Evolutionary conservation across 2,888 invertebrate species (phyloP).

Genomic region (Drosophila kambysellisi): DNA sequence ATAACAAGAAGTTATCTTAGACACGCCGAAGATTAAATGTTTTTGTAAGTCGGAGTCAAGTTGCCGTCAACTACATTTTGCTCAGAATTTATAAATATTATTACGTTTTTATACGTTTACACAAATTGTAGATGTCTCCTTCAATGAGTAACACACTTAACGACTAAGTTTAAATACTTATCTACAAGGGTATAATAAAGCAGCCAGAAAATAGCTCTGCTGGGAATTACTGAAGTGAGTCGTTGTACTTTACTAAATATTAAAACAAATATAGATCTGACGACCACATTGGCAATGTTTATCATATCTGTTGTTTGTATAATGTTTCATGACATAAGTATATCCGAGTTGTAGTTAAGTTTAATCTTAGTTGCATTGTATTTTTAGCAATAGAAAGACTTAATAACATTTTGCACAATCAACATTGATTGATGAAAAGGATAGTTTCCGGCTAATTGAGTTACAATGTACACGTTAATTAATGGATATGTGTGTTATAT

Average conservation of each 20-base stretch:
- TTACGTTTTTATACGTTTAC: background rate
- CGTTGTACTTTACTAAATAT: background rate
- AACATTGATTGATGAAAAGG: constrained; percentile 12
- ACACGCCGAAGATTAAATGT: background rate
- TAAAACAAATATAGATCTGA: background rate
- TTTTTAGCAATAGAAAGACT: background rate
- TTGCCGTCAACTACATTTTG: background rate
- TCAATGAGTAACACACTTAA: background rate
- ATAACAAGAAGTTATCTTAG: background rate
- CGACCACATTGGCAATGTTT: background rate
- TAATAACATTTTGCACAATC: background rate
- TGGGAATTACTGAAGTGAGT: background rate
- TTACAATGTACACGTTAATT: background rate
- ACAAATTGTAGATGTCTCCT: background rate
- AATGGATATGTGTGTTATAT: background rate
- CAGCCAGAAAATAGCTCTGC: background rate
- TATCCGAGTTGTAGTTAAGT: background rate
- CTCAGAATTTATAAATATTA: background rate
- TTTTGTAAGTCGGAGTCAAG: background rate
- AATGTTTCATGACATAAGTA: background rate
- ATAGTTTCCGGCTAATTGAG: background rate
- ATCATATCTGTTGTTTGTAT: background rate
- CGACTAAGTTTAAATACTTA: background rate
- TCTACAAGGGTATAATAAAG: background rate
- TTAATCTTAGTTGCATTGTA: too few relatives aligned